Percentiles rank a stretch among this genome's conserved stretches.
Evolutionary conservation across 2,113 vertebrate species (phyloP).

Genomic region (Nannospalax galili): DNA sequence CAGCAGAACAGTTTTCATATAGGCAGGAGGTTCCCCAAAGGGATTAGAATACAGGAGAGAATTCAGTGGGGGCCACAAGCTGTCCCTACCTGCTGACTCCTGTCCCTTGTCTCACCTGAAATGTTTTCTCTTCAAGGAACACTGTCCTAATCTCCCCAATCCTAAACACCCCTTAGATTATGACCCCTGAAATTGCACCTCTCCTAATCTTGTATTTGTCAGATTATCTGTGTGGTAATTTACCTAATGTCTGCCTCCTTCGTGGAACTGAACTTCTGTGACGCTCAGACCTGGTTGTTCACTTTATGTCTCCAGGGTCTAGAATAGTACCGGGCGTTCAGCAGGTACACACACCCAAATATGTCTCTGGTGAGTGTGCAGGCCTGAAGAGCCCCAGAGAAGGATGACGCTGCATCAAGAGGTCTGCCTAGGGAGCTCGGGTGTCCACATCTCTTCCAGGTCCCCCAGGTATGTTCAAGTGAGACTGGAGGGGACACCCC

Average conservation of each 20-base stretch:
- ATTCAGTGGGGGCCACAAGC: neutral
- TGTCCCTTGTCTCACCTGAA: neutral
- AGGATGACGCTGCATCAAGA: accelerated
- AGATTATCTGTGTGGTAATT: neutral
- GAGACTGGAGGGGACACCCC: neutral
- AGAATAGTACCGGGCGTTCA: neutral
- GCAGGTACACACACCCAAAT: neutral
- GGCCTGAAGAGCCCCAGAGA: neutral
- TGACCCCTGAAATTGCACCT: neutral
- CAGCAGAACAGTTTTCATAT: neutral
- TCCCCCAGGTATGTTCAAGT: neutral
- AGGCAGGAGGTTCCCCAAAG: conserved; percentile 16
- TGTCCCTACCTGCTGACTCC: neutral
- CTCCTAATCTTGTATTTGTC: neutral
- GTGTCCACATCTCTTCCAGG: neutral
- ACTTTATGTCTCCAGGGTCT: neutral
- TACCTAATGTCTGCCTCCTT: neutral
- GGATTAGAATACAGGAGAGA: neutral
- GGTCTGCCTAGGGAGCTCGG: accelerated
- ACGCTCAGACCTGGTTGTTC: neutral
- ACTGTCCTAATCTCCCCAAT: neutral
- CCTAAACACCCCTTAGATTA: neutral
- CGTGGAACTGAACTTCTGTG: neutral
- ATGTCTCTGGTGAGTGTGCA: neutral
- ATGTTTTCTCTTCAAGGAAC: neutral